phyloP scores from a whole-genome alignment of 53 echinoderm and acorn worm species.

The Astropecten irregularis region DNA sequence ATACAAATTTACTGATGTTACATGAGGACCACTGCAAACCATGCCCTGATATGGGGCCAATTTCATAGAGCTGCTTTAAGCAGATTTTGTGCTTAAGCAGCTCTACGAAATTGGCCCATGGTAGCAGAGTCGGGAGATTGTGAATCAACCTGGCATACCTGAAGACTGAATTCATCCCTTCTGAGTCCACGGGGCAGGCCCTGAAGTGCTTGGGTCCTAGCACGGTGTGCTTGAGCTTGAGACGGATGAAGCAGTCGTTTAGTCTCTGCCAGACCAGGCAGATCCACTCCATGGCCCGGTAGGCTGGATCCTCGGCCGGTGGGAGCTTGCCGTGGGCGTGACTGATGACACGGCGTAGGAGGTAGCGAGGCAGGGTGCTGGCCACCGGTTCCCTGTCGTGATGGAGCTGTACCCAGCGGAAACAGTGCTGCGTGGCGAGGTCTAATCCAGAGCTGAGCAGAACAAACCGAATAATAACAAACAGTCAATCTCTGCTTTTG shows the following conservation, averaged over 20 bases:
- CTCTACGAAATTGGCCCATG: no score
- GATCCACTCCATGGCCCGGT: constrained; percentile 76
- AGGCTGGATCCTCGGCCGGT: constrained; percentile 43
- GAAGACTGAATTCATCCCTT: constrained; percentile 75
- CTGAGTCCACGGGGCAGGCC: constrained; percentile 81
- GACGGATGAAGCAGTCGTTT: constrained; percentile 79
- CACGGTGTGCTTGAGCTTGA: constrained; percentile 73
- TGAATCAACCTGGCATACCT: constrained; percentile 59
- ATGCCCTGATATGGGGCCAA: no score
- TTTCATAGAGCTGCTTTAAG: no score
- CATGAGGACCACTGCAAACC: no score
- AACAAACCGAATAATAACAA: no score
- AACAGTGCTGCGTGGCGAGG: constrained; percentile 84
- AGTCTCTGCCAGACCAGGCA: constrained; percentile 82
- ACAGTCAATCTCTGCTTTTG: no score
- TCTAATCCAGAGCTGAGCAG: constrained; percentile 75
- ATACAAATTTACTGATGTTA: no score
- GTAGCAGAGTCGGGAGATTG: no score
- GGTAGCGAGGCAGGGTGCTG: constrained; percentile 71
- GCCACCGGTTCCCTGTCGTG: constrained; percentile 90
- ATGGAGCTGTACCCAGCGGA: constrained; percentile 91
- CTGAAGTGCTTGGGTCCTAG: constrained; percentile 92
- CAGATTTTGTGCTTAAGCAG: no score
- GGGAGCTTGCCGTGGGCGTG: constrained; percentile 56
- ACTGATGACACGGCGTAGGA: constrained; percentile 72